A percentile compares a stretch with the other conserved stretches of the same genome.
Evolutionary conservation across 2,888 invertebrate genomes (phyloP).

Genomic region (Atethmia centrago): DNA sequence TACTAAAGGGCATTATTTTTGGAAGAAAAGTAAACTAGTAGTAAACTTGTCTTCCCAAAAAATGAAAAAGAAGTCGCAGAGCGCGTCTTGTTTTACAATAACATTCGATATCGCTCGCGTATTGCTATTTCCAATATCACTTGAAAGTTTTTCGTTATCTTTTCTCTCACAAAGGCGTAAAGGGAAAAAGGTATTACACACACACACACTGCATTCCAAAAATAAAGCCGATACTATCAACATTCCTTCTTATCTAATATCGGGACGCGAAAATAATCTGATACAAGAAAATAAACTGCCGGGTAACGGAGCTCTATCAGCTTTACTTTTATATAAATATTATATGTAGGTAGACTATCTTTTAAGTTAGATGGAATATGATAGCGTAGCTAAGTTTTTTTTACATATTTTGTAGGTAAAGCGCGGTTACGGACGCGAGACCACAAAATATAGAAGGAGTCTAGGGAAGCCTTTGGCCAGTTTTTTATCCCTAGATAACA

Average conservation of each 20-base stretch:
- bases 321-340: conserved; percentile 26
- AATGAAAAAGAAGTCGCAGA: conserved; percentile 14
- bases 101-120: conserved; percentile 51
- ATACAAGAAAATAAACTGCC: conserved; percentile 49
- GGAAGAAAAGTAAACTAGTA: too few relatives aligned
- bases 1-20: too few relatives aligned
- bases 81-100: conserved; percentile 35
- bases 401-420: neutral
- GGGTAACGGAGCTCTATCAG: conserved; percentile 19
- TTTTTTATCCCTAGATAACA: too few relatives aligned
- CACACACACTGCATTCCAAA: conserved; percentile 53
- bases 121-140: conserved; percentile 58
- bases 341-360: conserved; percentile 4
- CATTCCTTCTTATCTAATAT: conserved; percentile 53
- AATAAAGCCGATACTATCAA: conserved; percentile 52
- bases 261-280: conserved; percentile 51
- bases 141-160: conserved; percentile 58
- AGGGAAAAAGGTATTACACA: conserved; percentile 54
- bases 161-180: conserved; percentile 53
- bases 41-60: conserved; percentile 2
- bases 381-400: neutral
- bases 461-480: neutral
- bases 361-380: conserved; percentile 1
- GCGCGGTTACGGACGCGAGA: too few relatives aligned
- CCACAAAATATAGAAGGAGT: neutral